Base-by-base conservation (phyloP, 2,888 invertebrate species). In the Linyphia triangularis region DNA sequence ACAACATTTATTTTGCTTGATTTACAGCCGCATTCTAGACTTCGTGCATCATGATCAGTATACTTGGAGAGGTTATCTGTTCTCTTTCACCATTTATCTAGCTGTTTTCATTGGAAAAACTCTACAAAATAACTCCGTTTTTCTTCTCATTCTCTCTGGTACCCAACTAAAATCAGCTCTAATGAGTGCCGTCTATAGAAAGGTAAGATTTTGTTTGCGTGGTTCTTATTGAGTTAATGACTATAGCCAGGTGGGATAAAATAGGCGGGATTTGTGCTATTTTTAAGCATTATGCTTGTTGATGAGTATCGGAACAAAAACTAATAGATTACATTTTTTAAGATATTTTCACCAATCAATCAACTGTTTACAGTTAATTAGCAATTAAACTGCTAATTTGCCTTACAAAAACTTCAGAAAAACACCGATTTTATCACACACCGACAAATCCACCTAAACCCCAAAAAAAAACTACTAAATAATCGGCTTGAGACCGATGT, bases 21-120 rank as follows among this genome's bases (percentile, higher is more conserved):
- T 40, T 40, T 81, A 57, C 70, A 82, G 82, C 40, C 40, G 59
- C 9, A 82, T 82, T 2, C 70, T 82, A 26, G 40, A 83, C 37
- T 69, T 83, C 61, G 67, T 69, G 24, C 33, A 51, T 30, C 59
- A 91, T 30, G 51, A 81, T 5, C 88, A 90, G 10, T 91, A 91
- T 5, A 59, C 73, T 28, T 93, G 93, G 93, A 92, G 93, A 83
- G 93, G 94, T 10, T 92, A 93, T 88, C 91, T 92, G 16, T 93
- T 92, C 86, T 93, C 93, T 2, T 57, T 91, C 6, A 78, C 92
- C 5, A 92, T 94, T 91, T 93, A 94, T 86, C 77, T 92, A 5
- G 91, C 92, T 59, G 19, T 75, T 75, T 22, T 26, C 73, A 13
- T 30, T 77, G 30, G 73, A 51, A 57, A 57, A 84, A 37, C 67